Evolutionary conservation across 2,888 invertebrate species (phyloP).

Genomic region (Phytoseiulus persimilis): DNA sequence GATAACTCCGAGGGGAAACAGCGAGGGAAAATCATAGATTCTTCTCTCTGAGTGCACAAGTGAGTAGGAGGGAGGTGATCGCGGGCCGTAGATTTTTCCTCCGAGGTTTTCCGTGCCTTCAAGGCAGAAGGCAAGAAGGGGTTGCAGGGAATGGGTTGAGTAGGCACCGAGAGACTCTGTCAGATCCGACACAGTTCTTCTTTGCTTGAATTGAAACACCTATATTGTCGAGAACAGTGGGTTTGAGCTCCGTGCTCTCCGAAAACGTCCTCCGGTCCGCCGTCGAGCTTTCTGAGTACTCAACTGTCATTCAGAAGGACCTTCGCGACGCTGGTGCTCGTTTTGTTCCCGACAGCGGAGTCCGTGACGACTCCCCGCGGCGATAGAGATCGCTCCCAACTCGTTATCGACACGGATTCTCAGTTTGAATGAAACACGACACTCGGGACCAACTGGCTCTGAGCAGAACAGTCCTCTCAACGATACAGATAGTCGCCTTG

Average conservation of each 20-base stretch:
- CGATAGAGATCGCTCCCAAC: background rate
- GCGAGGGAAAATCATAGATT: too few species aligned
- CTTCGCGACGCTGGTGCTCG: background rate
- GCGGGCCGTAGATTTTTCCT: too few species aligned
- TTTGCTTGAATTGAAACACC: background rate
- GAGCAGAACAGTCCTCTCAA: background rate
- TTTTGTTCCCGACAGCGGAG: background rate
- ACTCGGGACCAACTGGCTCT: background rate
- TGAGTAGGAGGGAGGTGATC: too few species aligned
- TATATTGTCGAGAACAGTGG: background rate
- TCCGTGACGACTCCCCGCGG: background rate
- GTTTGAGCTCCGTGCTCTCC: background rate
- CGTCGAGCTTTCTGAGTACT: background rate
- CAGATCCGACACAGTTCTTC: background rate
- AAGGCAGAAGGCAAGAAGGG: too few species aligned
- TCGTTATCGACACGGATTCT: background rate
- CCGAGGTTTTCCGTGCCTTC: too few species aligned
- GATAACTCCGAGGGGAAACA: too few species aligned
- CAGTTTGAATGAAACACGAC: background rate
- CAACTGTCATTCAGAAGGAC: background rate
- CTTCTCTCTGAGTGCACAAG: too few species aligned
- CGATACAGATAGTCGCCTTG: background rate
- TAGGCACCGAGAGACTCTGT: background rate
- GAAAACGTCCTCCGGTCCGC: background rate
- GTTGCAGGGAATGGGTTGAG: too few species aligned